Percentiles rank a stretch among this genome's conserved stretches.
Evolutionary conservation across 2,113 vertebrate genomes (phyloP).

Genomic region (Ameiurus melas): DNA sequence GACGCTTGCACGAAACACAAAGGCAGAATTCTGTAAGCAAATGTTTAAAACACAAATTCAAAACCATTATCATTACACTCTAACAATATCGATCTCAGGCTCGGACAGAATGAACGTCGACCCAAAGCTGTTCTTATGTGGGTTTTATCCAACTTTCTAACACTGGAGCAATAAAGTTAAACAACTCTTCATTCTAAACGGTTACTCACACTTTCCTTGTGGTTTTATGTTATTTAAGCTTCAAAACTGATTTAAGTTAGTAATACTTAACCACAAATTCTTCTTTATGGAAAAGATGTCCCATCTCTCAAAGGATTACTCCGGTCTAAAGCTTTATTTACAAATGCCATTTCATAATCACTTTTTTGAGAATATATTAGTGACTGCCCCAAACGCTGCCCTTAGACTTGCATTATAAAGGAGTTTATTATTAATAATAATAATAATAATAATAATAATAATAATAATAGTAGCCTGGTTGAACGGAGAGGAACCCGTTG

Average conservation of each 20-base stretch:
- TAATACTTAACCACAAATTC: not conserved
- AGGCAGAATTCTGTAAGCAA: not conserved
- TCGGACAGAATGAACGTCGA: not conserved
- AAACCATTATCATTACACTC: not conserved
- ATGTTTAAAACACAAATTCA: not conserved
- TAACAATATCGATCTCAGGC: not conserved
- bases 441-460: too few relatives aligned
- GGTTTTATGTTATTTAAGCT: not conserved
- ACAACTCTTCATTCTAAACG: not conserved
- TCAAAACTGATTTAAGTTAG: not conserved
- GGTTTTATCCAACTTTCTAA: not conserved
- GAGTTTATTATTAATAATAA: not conserved
- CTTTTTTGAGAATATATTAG: not conserved
- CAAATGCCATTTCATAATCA: not conserved
- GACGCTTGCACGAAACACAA: not conserved
- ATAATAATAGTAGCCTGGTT: not conserved
- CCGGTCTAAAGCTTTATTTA: not conserved
- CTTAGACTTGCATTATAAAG: not conserved
- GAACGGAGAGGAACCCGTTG: not conserved
- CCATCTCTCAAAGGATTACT: not conserved
- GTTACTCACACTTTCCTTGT: not conserved
- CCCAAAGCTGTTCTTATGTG: not conserved
- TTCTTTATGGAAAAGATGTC: not conserved
- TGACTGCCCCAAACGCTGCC: not conserved
- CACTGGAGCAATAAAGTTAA: slow-evolving; percentile 39